Evolutionary conservation across 2,797 vertebrate species (phyloP).

Genomic region (Erpetoichthys calabaricus): DNA sequence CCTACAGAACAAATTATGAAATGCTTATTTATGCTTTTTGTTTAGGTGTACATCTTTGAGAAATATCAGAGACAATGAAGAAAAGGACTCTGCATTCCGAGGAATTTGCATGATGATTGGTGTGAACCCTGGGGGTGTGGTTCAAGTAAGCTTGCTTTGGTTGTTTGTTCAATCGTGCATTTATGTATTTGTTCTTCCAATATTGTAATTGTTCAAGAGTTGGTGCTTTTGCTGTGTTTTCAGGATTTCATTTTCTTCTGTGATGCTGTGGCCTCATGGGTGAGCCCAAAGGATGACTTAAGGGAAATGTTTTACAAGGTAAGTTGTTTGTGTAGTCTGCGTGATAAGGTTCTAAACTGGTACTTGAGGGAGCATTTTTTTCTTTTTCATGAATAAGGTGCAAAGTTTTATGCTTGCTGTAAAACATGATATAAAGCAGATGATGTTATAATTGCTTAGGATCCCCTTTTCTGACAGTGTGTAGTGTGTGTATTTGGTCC

Average conservation of each 20-base stretch:
- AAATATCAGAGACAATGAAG: constrained; percentile 87
- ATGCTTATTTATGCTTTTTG: not conserved
- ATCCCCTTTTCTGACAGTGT: too few relatives aligned
- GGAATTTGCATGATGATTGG: constrained; percentile 94
- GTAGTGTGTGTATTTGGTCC: too few relatives aligned
- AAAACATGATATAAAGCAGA: too few relatives aligned
- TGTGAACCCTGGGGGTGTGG: constrained; percentile 79
- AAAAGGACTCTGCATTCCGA: constrained; percentile 85
- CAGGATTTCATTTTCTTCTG: constrained; percentile 94
- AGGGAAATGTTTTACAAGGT: constrained; percentile 94
- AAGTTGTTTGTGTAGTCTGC: constrained; percentile 4
- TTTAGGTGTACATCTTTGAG: constrained; percentile 79
- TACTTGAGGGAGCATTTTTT: too few relatives aligned
- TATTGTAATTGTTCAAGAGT: too few relatives aligned
- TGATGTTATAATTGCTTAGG: too few relatives aligned
- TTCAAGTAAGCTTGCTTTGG: constrained; percentile 54
- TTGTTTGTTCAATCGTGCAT: constrained; percentile 1
- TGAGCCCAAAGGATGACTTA: constrained; percentile 82
- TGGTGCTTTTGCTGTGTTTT: constrained; percentile 11
- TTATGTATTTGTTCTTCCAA: not conserved
- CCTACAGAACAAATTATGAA: too few relatives aligned
- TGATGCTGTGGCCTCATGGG: constrained; percentile 84
- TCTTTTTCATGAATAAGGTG: too few relatives aligned
- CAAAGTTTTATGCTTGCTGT: too few relatives aligned
- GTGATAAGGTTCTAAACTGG: too few relatives aligned